A percentile compares a stretch with the other conserved stretches of the same genome.
Evolutionary conservation across 2,113 vertebrate genomes (phyloP).

Genomic region (Emydocephalus ijimae): DNA sequence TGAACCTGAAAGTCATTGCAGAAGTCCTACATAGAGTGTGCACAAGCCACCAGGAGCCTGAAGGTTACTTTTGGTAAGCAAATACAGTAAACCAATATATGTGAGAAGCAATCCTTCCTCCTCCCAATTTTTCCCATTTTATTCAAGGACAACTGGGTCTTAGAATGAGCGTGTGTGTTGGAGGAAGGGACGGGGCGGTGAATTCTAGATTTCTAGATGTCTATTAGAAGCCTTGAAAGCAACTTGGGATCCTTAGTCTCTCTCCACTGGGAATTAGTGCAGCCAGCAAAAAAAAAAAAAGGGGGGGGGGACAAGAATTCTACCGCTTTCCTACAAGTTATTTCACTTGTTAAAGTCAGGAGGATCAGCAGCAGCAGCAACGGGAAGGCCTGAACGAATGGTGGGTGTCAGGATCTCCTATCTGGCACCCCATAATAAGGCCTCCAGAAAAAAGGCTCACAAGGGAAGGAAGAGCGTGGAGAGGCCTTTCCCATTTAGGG

Average conservation of each 20-base stretch:
- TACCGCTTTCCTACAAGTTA: neutral
- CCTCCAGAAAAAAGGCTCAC: neutral
- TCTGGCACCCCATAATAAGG: neutral
- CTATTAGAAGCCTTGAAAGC: neutral
- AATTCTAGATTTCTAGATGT: neutral
- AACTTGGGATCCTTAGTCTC: neutral
- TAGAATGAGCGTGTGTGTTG: neutral
- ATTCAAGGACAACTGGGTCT: fast-evolving
- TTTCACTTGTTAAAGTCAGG: neutral
- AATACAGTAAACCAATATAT: neutral
- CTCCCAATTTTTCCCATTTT: neutral
- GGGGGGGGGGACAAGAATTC: neutral
- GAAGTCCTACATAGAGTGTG: neutral
- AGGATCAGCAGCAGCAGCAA: neutral
- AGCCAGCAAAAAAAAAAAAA: neutral
- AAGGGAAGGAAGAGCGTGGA: neutral
- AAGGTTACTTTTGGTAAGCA: neutral
- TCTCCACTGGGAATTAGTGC: neutral
- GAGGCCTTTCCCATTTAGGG: neutral
- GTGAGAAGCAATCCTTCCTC: neutral
- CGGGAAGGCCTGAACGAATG: neutral
- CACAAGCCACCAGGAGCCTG: neutral
- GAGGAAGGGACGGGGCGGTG: fast-evolving
- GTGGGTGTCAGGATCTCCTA: neutral
- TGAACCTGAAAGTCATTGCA: neutral